Base-by-base conservation (phyloP, 2,797 vertebrate species). In the Gorsachius magnificus region DNA sequence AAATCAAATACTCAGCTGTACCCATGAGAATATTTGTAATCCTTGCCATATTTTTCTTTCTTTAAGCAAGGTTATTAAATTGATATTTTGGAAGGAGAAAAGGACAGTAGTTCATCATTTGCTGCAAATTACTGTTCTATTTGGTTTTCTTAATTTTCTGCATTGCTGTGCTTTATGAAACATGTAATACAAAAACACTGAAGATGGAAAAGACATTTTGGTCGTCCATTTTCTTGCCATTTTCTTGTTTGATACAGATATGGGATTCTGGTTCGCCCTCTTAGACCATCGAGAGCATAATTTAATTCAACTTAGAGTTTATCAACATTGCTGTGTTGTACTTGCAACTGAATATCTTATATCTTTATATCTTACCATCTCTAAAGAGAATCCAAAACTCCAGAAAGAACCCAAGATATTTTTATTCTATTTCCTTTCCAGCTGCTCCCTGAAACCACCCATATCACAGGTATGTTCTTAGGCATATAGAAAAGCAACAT, bases 121-220 rank as follows among this genome's bases (percentile, higher is more conserved):
- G 24, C 25, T 83, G 43, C 7, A 90, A 91, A 63, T 53, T 79
- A 78, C 14, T 16, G 1, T 16, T 94, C 79, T 86, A 48, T 85
- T 86, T 51, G 3, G 4, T 86, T 92, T 91, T 85, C n/a, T 78
- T 75, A 80, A 80, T 92, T 83, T 96, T 86, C 74, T 83, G 22
- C n/a, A 74, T 70, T 82, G 31, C 17, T 70, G 11, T 82, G 38
- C 43, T 84, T 95, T 84, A 90, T 77, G 74, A 92, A 93, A 91
- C 22, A 66, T 22, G 12, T 25, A 72, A 71, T 74, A 54, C 5
- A 71, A 72, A 93, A n/a, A 0, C 14, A n/a, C 10, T 63, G 56
- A 69, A 69, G 17, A 60, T 33, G 19, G 14, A 89, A 82, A 69
- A 83, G 10, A 36, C 58, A 25, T 54, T 94, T 84, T 50, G 2